Base-by-base conservation (phyloP, 2,797 vertebrate species). In the Acanthurus lineatus region DNA sequence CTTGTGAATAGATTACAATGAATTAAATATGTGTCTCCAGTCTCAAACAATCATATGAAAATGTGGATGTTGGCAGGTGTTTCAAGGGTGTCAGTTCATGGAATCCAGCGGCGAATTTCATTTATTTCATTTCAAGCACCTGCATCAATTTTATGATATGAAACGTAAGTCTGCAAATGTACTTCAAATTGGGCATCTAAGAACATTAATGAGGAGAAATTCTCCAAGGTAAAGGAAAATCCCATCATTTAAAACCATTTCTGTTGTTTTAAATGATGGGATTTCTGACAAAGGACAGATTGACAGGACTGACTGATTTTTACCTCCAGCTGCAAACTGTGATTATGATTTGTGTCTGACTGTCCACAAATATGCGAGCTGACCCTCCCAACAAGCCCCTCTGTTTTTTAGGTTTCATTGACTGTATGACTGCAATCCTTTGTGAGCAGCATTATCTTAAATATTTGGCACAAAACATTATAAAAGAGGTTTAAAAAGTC, bases 1-100 rank as follows among this genome's bases (percentile, higher is more conserved):
- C 0, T 19, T 48, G 25, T 63, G 45, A 79, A 66, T 17, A 59
- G 52, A 45, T 79, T 69, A 76, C 56, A 61, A 38, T 51, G 17
- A 61, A 63, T 49, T 2, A 74, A 59, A 57, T 42, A 48, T 67
- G 22, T 67, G 1, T 54, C 16, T 60, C 4, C 52, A 47, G n/a
- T 44, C 10, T 63, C 5, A 62, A 60, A 69, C 9, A 77, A 69
- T 25, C 25, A 25, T 25, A 25, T 25, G 25, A 25, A 25, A 25
- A 25, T 25, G 25, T 25, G 25, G 25, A 25, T 47, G 3, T 6
- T 47, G 16, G 58, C 28, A 16, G 19, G 56, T 22, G 25, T 56
- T 66, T 15, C 32, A 17, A 42, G 15, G 3, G n/a, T 44, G 16
- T 28, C 10, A 49, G 2, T 9, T 45, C 6, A 51, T 15, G 1